Conservation (phyloP, 2,113 vertebrate species). For the Otus sunia region DNA sequence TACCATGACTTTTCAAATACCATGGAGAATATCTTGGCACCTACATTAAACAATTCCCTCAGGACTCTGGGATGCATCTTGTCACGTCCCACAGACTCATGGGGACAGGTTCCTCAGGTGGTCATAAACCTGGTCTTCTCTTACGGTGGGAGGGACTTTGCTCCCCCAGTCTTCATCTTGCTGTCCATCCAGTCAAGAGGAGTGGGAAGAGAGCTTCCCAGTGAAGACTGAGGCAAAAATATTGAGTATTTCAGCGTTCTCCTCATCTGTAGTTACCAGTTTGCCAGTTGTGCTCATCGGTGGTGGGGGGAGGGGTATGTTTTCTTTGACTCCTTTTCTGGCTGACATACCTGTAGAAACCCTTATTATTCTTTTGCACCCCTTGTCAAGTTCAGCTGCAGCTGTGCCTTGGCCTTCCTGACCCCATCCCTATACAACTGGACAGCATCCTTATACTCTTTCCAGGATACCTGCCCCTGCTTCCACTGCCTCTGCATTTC, state of each 20-base stretch:
- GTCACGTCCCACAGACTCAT: neutral
- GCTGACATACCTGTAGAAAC: neutral
- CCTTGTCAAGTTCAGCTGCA: neutral
- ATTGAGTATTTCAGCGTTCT: neutral
- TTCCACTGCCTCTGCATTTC: neutral
- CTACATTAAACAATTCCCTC: neutral
- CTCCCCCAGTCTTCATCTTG: neutral
- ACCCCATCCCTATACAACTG: neutral
- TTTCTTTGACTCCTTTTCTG: neutral
- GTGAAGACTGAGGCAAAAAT: neutral
- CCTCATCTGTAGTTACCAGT: neutral
- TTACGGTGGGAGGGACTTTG: neutral
- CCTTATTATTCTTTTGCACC: neutral
- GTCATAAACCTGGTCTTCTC: neutral
- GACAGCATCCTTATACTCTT: neutral
- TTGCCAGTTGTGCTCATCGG: neutral
- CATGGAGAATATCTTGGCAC: neutral
- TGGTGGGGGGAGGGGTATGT: neutral
- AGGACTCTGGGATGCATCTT: neutral
- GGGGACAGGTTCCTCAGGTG: neutral
- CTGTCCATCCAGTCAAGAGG: neutral
- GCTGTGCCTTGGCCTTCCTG: neutral
- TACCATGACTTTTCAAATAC: too few species aligned
- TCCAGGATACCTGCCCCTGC: neutral
- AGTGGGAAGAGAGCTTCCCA: neutral